These are phyloP conservation scores for Sciurus carolinensis DNA, from an alignment of 2,797 vertebrate species.

Conservation along the genomic window DNA sequence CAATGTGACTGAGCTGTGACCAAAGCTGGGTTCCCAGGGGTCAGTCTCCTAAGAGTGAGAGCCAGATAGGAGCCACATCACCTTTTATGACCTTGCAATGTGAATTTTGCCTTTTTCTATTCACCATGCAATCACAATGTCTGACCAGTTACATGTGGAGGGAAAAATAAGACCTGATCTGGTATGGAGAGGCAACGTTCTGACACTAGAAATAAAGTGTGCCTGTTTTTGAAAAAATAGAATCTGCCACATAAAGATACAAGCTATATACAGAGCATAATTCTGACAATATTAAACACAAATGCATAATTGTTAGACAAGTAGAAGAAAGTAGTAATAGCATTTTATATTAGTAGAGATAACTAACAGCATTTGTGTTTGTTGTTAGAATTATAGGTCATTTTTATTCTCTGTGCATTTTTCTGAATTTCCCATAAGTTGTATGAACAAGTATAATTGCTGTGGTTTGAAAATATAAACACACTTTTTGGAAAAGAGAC, in stretches of 20 bases:
- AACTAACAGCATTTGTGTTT: background rate
- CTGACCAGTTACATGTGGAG: background rate
- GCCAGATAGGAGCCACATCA: background rate
- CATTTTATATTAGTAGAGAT: slow-evolving; percentile 32
- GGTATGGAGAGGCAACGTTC: background rate
- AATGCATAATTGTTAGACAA: background rate
- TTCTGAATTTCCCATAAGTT: background rate
- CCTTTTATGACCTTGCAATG: background rate
- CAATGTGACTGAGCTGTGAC: background rate
- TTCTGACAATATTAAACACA: background rate
- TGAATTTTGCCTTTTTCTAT: background rate
- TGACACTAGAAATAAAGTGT: background rate
- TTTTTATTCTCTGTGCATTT: background rate
- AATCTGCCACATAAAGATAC: background rate
- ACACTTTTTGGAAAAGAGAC: background rate
- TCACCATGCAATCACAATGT: background rate
- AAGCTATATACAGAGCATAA: background rate
- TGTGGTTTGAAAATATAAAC: background rate
- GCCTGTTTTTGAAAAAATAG: background rate
- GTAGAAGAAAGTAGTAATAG: background rate
- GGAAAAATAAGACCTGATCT: background rate
- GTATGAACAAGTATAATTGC: background rate
- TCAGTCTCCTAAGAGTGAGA: background rate
- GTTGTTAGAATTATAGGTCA: background rate
- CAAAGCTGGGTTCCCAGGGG: background rate